Percentiles rank a stretch among this genome's conserved stretches.
Evolutionary conservation across 2,888 invertebrate genomes (phyloP).

Genomic region (Pachydiplax longipennis): DNA sequence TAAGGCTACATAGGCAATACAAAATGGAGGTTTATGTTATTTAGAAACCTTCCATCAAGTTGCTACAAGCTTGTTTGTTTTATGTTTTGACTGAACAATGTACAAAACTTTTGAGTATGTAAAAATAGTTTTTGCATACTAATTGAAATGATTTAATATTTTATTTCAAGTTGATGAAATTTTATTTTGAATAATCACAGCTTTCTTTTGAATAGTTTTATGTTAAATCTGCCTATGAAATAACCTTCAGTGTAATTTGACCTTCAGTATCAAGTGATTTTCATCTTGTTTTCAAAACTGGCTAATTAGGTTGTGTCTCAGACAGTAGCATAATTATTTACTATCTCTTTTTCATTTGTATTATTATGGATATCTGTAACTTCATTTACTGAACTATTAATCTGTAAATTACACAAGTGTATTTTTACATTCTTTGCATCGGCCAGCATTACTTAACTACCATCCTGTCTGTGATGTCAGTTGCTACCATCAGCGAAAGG

Average conservation of each 20-base stretch:
- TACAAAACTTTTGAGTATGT: constrained; percentile 27
- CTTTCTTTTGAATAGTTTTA: background rate
- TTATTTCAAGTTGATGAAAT: background rate
- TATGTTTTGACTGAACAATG: constrained; percentile 6
- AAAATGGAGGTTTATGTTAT: background rate
- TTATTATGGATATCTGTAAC: background rate
- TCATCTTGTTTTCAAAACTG: background rate
- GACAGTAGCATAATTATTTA: background rate
- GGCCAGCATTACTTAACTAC: constrained; percentile 30
- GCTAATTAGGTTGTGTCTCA: background rate
- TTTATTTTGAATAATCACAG: background rate
- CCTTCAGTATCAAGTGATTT: background rate
- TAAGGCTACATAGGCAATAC: constrained; percentile 18
- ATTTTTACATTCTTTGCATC: background rate
- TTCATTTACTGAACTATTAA: background rate
- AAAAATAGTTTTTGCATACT: constrained; percentile 17
- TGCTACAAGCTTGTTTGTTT: constrained; percentile 2
- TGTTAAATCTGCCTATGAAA: background rate
- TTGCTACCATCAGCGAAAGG: background rate
- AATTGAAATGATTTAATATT: background rate
- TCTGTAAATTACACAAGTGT: background rate
- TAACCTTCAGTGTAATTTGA: background rate
- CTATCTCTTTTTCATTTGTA: background rate
- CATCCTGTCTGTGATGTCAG: constrained; percentile 15
- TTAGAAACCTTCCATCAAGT: background rate